Base-by-base conservation (phyloP, 2,888 invertebrate species). In the Altica lythri region DNA sequence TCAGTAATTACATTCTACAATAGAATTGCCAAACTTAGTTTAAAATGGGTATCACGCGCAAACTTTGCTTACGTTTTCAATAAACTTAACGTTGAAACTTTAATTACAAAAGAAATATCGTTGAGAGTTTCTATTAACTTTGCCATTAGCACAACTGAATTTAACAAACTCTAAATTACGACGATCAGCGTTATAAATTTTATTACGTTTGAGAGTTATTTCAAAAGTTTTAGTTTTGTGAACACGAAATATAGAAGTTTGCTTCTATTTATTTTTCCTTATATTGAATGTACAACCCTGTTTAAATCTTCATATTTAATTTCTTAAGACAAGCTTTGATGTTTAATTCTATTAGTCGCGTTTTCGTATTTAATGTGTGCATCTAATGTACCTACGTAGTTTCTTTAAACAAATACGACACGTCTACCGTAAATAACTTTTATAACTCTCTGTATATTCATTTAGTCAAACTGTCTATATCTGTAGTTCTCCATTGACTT, bases 21-120 rank as follows among this genome's bases (percentile, higher is more conserved):
- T 54, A 49, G 55, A 57, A 60, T 60, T 59, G 61, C 60, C 52
- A 56, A 61, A 61, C 55, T 61, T 55, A 18, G 51, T 56, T 52
- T 48, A 38, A 56, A 59, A 58, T 55, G 55, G 43, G 56, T 56
- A 58, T 58, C 60, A 53, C 56, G 59, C 50, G 49, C 55, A 55
- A 63, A 63, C 60, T 64, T 64, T 64, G 59, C 62, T 62, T 65
- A 61, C 57, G 55, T 62, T 64, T 62, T 64, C 62, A 64, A 62
- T 64, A 62, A 62, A 65, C 61, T 65, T 60, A 59, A 61, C 54
- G 62, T 57, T 58, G 49, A 56, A 65, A 65, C 60, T 64, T 63
- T 63, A 64, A 64, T 64, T 64, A 61, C 64, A 59, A 62, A 61
- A 62, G 64, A 62, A 64, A 61, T 60, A 62, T 58, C 45, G 52